Evolutionary conservation across 2,797 vertebrate species (phyloP).

Genomic region (Aeoliscus strigatus): DNA sequence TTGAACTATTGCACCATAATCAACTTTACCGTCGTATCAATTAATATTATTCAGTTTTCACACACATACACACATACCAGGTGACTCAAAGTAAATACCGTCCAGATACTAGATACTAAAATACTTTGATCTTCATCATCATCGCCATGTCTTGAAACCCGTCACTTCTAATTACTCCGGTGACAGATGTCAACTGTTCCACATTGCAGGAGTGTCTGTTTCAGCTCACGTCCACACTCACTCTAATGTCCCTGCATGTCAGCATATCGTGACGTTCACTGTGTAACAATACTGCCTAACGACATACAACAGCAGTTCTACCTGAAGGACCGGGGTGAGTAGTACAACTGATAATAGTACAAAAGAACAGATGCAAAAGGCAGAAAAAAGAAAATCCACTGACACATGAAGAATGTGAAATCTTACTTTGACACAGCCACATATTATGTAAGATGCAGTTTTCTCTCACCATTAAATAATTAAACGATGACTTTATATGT

Average conservation of each 20-base stretch:
- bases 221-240: background rate
- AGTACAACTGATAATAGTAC: too few species aligned
- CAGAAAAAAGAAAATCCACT: too few species aligned
- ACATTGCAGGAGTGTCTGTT: background rate
- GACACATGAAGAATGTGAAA: too few species aligned
- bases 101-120: too few species aligned
- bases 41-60: slow-evolving; percentile 4
- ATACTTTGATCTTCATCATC: too few species aligned
- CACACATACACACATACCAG: slow-evolving; percentile 3
- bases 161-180: slow-evolving; percentile 43
- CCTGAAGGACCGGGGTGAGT: too few species aligned
- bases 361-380: too few species aligned
- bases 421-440: too few species aligned
- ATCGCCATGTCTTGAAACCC: too few species aligned
- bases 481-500: slow-evolving; percentile 27
- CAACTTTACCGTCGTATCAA: slow-evolving; percentile 1
- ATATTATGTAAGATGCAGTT: background rate
- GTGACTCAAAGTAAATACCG: slow-evolving; percentile 14
- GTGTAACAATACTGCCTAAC: too few species aligned
- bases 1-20: slow-evolving; percentile 21
- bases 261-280: too few species aligned
- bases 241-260: slow-evolving; percentile 7
- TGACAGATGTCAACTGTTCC: slow-evolving; percentile 23
- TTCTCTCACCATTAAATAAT: slow-evolving; percentile 22
- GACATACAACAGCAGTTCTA: too few species aligned